Conservation (phyloP, 2,797 vertebrate genomes). For the Paedocypris micromegethes region DNA sequence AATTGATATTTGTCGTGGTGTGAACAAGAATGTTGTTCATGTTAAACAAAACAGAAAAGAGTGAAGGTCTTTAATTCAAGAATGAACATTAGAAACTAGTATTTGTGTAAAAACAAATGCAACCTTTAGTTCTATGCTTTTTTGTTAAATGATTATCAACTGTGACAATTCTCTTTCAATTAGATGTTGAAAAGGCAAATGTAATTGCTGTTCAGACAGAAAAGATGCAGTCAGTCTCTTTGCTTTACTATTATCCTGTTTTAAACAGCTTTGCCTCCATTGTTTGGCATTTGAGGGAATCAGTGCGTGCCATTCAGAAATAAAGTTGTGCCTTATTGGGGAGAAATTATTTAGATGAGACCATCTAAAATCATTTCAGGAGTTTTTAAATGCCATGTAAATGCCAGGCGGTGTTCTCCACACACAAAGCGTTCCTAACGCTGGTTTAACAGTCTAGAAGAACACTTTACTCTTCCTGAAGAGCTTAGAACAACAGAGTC, state of each 20-base stretch:
- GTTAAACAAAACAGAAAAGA: conserved; percentile 10
- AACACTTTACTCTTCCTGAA: neutral
- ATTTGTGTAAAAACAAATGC: neutral
- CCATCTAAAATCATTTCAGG: neutral
- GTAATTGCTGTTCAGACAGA: conserved; percentile 25
- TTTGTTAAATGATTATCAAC: neutral
- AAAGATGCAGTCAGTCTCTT: neutral
- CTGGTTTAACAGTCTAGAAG: neutral
- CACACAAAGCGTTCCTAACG: neutral
- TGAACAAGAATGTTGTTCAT: neutral
- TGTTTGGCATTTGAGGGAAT: conserved; percentile 10
- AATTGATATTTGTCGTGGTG: neutral
- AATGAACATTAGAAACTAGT: neutral
- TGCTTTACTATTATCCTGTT: conserved; percentile 7
- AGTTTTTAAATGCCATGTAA: conserved; percentile 45
- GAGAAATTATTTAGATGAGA: conserved; percentile 4
- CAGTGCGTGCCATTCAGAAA: neutral
- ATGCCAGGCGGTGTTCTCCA: conserved; percentile 35
- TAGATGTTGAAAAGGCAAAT: neutral
- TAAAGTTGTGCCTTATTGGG: conserved; percentile 26
- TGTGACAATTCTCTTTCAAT: too few relatives aligned
- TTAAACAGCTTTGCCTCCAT: neutral
- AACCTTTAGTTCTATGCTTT: neutral
- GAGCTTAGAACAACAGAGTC: neutral
- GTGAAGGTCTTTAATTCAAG: neutral